A percentile compares a stretch with the other conserved stretches of the same genome.
These are phyloP conservation scores for Oscheius sp. DNA, from an alignment of 2,888 invertebrate species.

Conservation along the genomic window DNA sequence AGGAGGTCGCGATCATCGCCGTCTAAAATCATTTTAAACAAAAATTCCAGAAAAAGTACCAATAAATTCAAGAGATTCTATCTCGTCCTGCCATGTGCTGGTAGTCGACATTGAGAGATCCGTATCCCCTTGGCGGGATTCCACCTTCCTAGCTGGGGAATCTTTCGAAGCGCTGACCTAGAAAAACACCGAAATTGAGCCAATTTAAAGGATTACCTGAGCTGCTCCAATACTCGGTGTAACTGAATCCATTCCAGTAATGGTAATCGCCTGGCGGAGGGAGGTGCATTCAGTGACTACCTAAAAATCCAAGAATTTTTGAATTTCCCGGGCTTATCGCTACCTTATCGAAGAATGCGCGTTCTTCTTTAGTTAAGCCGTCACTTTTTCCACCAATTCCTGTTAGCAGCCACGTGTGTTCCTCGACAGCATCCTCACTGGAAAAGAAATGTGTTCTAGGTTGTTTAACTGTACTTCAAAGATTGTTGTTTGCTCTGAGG, in stretches of 20 bases:
- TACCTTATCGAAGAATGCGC: slow-evolving; percentile 64
- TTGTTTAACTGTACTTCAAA: not conserved
- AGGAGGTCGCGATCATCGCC: slow-evolving; percentile 37
- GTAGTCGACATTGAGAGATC: slow-evolving; percentile 54
- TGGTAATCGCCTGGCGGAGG: slow-evolving; percentile 50
- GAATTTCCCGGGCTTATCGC: not conserved
- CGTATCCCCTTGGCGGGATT: slow-evolving; percentile 31
- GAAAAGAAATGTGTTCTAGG: not conserved
- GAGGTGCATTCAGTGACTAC: slow-evolving; percentile 51
- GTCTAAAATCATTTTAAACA: slow-evolving; percentile 29
- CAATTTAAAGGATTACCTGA: slow-evolving; percentile 11
- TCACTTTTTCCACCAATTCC: slow-evolving; percentile 17
- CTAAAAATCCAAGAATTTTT: slow-evolving; percentile 20
- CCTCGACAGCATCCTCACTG: slow-evolving; percentile 44
- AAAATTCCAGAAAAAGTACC: slow-evolving; percentile 25
- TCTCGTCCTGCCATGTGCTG: slow-evolving; percentile 58
- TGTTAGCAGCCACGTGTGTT: slow-evolving; percentile 10
- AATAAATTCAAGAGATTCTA: slow-evolving; percentile 55
- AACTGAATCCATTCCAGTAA: slow-evolving; percentile 26
- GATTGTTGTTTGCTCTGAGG: too few relatives aligned
- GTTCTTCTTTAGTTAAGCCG: slow-evolving; percentile 63
- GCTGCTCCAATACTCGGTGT: slow-evolving; percentile 25
- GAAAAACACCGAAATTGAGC: not conserved
- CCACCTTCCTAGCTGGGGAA: slow-evolving; percentile 24
- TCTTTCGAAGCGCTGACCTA: slow-evolving; percentile 37